These are phyloP conservation scores for Solenopsis fugax DNA, from an alignment of 1,140 invertebrate species.

Conservation along the genomic window DNA sequence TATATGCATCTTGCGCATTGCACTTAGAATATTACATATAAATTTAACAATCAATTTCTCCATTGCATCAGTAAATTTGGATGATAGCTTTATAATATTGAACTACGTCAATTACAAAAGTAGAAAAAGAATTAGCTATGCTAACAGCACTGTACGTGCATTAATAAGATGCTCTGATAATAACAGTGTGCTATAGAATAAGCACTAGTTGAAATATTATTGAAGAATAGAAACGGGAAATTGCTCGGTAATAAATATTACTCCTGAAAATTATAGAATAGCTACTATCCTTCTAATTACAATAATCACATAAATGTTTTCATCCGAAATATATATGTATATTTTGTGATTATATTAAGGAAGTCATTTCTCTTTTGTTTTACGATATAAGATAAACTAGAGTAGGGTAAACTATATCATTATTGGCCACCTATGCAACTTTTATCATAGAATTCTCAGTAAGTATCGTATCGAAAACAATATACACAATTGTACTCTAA, in stretches of 20 bases:
- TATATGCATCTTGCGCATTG: neutral
- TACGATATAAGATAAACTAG: slow-evolving; percentile 40
- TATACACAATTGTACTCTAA: slow-evolving; percentile 19
- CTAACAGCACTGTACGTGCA: slow-evolving; percentile 57
- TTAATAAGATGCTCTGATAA: slow-evolving; percentile 41
- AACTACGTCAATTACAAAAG: slow-evolving; percentile 25
- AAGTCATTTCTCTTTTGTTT: slow-evolving; percentile 47
- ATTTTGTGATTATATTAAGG: slow-evolving; percentile 72
- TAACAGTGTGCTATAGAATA: slow-evolving; percentile 45
- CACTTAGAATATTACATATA: slow-evolving; percentile 7
- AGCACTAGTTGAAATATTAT: slow-evolving; percentile 56
- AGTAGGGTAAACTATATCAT: slow-evolving; percentile 44
- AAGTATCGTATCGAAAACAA: neutral
- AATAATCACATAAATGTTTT: slow-evolving; percentile 61
- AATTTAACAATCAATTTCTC: slow-evolving; percentile 17
- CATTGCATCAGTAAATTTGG: neutral
- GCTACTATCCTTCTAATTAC: slow-evolving; percentile 63
- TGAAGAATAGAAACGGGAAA: slow-evolving; percentile 31
- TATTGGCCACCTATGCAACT: slow-evolving; percentile 43
- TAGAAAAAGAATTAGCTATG: slow-evolving; percentile 45
- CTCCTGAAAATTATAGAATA: slow-evolving; percentile 49
- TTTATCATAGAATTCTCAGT: slow-evolving; percentile 2
- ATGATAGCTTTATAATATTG: neutral
- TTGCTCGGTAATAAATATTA: slow-evolving; percentile 76
- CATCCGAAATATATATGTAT: slow-evolving; percentile 75